These are phyloP conservation scores for Myotis pilosus DNA, from an alignment of 2,797 vertebrate species.

Conservation along the genomic window DNA sequence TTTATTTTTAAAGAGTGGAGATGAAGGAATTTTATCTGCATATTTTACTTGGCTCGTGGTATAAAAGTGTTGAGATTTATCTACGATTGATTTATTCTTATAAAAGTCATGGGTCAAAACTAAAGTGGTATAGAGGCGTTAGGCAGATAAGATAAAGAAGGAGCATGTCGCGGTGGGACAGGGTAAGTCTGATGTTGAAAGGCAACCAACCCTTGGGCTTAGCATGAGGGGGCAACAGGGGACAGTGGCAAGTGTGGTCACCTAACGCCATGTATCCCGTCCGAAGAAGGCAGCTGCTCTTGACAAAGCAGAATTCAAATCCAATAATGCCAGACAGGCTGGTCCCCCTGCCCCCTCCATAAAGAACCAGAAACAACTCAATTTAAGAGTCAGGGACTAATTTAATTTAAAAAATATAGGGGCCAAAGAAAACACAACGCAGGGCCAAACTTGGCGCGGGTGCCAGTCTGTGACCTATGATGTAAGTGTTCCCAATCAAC, in stretches of 20 bases:
- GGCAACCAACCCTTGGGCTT: background rate
- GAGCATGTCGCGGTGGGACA: accelerated
- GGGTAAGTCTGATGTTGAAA: accelerated
- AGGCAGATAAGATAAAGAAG: background rate
- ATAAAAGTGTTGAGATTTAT: background rate
- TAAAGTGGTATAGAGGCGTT: background rate
- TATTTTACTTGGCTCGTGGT: background rate
- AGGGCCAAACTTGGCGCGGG: accelerated
- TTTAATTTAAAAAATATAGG: background rate
- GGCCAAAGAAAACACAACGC: background rate
- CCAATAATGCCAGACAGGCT: too few relatives aligned
- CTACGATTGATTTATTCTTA: background rate
- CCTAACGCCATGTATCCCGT: accelerated
- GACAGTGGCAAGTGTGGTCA: background rate
- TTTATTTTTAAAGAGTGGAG: conserved; percentile 13
- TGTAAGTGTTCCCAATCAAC: background rate
- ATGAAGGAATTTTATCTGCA: background rate
- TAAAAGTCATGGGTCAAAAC: background rate
- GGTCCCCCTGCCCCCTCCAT: too few relatives aligned
- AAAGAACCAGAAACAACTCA: background rate
- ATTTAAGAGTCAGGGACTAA: background rate
- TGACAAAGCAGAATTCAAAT: background rate
- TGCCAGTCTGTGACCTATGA: background rate
- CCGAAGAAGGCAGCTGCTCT: background rate
- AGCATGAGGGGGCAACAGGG: background rate